Percentiles rank a stretch among this genome's conserved stretches.
These are phyloP conservation scores for Prunella fulvescens DNA, from an alignment of 2,113 vertebrate species.

Conservation along the genomic window DNA sequence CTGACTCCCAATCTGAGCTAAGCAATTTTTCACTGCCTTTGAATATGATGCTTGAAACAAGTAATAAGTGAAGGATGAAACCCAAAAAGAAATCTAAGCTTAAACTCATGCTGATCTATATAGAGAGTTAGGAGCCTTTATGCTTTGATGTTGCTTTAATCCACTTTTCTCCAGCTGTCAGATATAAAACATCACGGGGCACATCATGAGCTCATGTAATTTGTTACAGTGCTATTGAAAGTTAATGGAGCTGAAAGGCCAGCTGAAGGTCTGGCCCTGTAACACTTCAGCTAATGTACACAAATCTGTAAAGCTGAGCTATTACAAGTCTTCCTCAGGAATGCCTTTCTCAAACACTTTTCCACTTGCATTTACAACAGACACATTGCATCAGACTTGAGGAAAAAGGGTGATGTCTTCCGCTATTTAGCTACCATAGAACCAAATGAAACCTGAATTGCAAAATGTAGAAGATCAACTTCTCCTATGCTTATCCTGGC, in stretches of 20 bases:
- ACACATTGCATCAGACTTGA: background rate
- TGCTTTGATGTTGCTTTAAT: slow-evolving; percentile 21
- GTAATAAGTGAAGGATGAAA: background rate
- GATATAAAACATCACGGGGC: slow-evolving; percentile 9
- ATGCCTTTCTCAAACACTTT: background rate
- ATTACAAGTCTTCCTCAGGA: background rate
- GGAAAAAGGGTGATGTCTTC: background rate
- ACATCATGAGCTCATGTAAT: background rate
- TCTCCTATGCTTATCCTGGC: background rate
- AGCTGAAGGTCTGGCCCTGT: background rate
- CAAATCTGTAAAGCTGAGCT: background rate
- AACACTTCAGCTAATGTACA: background rate
- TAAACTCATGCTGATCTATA: background rate
- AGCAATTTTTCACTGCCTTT: background rate
- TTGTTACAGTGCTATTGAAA: slow-evolving; percentile 4
- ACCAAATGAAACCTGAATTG: background rate
- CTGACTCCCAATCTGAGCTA: background rate
- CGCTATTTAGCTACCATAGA: background rate
- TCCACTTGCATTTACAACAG: background rate
- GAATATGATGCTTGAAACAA: background rate
- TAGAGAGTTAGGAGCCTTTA: background rate
- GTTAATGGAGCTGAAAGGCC: slow-evolving; percentile 22
- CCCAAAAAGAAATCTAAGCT: background rate
- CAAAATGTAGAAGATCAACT: background rate
- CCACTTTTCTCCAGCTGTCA: background rate